Evolutionary conservation across 2,888 invertebrate species (phyloP), one percentile per base, ranked within the genome.

Genomic region (Lasioglossum oenotherae): DNA sequence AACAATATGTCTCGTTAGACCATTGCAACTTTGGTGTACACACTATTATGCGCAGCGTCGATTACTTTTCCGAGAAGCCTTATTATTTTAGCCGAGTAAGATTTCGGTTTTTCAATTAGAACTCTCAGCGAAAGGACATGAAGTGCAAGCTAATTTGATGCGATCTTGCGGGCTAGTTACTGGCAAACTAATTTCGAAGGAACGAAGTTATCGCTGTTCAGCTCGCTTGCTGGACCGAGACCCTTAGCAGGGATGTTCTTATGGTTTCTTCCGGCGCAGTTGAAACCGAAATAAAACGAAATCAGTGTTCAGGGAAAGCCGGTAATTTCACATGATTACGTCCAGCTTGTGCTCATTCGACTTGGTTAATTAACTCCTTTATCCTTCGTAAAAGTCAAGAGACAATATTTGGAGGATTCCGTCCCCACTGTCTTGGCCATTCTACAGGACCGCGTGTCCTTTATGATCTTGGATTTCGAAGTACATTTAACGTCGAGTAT

Each of bases 361-460:
- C 73, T 81, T 77, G 74, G 81, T 89, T 89, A 89, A 89, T 89
- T 82, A 88, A 89, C 86, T 71, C 84, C 71, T 74, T 86, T 88
- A 82, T 82, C 86, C 78, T 79, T 82, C 53, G 81, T 82, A 87
- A 89, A 87, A 64, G 89, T 89, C 87, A 87, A 76, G 78, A 38
- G 84, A 76, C 82, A 75, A 82, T 82, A 80, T 64, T 81, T 73
- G 82, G 83, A 64, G 80, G 60, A 72, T 80, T 53, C 57, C 27
- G 57, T 73, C 64, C 38, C 72, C 82, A 75, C 80, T 86, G 77
- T 83, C 74, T 77, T 78, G 81, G 84, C 74, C 83, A 81, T 90
- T 87, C 74, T 80, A 76, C 67, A 75, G 78, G 72, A 85, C 88
- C 88, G 60, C 74, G 77, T 90, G 87, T 81, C 81, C 60, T 88